phyloP scores from a whole-genome alignment of 2,797 vertebrate species.

The Australoheros facetus region DNA sequence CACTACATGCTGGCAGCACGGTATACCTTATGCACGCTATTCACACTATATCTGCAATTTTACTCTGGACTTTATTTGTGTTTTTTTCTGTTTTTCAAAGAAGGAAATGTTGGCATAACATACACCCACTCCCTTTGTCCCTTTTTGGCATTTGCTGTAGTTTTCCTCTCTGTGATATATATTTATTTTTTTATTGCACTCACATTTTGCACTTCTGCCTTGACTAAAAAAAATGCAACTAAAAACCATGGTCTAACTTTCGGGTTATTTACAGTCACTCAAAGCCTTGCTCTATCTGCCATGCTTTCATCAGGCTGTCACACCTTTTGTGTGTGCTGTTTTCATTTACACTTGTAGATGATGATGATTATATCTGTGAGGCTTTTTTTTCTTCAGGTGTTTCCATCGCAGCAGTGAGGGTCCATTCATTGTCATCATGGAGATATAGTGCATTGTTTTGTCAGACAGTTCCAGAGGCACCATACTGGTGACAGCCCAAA shows the following conservation, averaged over 20 bases:
- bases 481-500: slow-evolving; percentile 69
- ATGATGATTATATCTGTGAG: slow-evolving; percentile 41
- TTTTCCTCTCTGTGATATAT: not conserved
- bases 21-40: not conserved
- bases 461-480: slow-evolving; percentile 59
- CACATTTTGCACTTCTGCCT: not conserved
- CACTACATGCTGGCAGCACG: not conserved
- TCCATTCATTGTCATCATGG: slow-evolving; percentile 59
- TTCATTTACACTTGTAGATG: slow-evolving; percentile 54
- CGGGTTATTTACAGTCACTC: slow-evolving; percentile 33
- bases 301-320: slow-evolving; percentile 18
- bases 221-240: not conserved
- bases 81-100: not conserved
- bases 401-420: slow-evolving; percentile 37
- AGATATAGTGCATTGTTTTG: slow-evolving; percentile 52
- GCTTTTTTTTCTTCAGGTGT: slow-evolving; percentile 12
- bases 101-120: not conserved
- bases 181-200: not conserved
- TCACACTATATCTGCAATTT: slow-evolving; percentile 14
- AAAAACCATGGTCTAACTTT: not conserved
- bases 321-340: slow-evolving; percentile 39
- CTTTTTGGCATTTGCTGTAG: not conserved
- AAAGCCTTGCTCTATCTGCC: not conserved
- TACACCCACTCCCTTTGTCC: not conserved
- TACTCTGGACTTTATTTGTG: not conserved